Base-by-base conservation (phyloP, 2,113 vertebrate species). In the Nesoenas mayeri region DNA sequence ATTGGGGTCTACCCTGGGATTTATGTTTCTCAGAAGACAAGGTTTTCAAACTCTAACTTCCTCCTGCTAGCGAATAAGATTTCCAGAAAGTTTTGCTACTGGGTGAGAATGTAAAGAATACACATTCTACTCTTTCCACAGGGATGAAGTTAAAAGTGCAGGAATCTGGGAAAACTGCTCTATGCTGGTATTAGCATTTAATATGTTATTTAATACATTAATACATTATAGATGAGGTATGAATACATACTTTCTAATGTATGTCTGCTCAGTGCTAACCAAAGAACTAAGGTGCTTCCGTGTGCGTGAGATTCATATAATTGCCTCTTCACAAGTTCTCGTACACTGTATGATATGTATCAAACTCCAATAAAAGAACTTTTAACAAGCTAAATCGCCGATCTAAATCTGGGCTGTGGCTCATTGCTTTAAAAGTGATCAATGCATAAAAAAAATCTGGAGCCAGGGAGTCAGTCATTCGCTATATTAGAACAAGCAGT, bases 41-140 rank as follows among this genome's bases (percentile, higher is more conserved):
- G 6, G 18, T 8, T 28, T 53, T 15, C 2, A 2, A 51, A 70
- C 31, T 24, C n/a, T 57, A 28, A 61, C 19, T 61, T 14, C 10
- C 15, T 79, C 58, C 81, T 87, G 28, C 29, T 42, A 38, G 40
- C 25, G 32, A 71, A 53, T 14, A 66, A 79, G 8, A 25, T 11
- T 78, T 66, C 36, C 47, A 71, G 66, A 71, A 72, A 22, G 44
- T 42, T 81, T 70, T 44, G 13, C 38, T 29, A 54, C 28, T 8
- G 12, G 16, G 6, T 58, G 12, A 75, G 40, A 58, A 88, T 0
- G 0, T 28, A 58, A 62, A 75, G n/a, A 47, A 34, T 26, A 50
- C 11, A 60, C 6, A 12, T 60, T 44, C 32, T 34, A 34, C 11
- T 48, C 47, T 44, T 58, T 38, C 31, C 48, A 31, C 28, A 38